A percentile compares a stretch with the other conserved stretches of the same genome.
Conservation (phyloP, 2,888 invertebrate species). For the Synergus itoensis region DNA sequence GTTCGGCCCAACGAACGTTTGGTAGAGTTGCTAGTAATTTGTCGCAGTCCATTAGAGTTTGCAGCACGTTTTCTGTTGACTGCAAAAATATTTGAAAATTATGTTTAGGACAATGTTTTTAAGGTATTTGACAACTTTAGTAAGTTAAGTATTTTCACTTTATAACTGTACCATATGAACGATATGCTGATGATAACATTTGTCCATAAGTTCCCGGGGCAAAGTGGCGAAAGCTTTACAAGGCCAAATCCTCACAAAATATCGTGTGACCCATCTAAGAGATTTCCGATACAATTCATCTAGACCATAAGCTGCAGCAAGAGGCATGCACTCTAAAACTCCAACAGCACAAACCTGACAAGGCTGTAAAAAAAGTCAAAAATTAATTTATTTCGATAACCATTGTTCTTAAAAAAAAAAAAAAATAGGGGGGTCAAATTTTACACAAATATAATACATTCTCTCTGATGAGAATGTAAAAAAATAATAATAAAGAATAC, state of each 20-base stretch:
- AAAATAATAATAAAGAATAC: constrained; percentile 34
- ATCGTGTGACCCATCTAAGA: constrained; percentile 91
- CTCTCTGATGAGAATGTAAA: too few species aligned
- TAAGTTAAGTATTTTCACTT: neutral
- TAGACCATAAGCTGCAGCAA: constrained; percentile 91
- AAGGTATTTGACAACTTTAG: constrained; percentile 2
- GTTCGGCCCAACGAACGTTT: constrained; percentile 90
- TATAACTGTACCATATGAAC: constrained; percentile 83
- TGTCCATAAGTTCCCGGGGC: constrained; percentile 89
- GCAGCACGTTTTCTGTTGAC: constrained; percentile 89
- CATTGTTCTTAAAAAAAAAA: constrained; percentile 15
- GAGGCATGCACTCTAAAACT: constrained; percentile 91
- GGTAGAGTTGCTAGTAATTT: constrained; percentile 88
- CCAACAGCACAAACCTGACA: constrained; percentile 93
- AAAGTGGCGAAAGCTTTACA: constrained; percentile 92
- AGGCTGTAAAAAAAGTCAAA: constrained; percentile 81
- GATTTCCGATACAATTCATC: constrained; percentile 93
- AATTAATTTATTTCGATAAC: neutral
- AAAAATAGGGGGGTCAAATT: too few species aligned
- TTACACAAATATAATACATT: too few species aligned
- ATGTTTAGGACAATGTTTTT: constrained; percentile 6
- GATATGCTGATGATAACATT: constrained; percentile 90
- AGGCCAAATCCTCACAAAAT: constrained; percentile 94
- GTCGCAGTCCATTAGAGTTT: constrained; percentile 91
- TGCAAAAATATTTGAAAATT: constrained; percentile 68